Conservation (phyloP, 2,888 invertebrate genomes). For the Dendrolimus houi region DNA sequence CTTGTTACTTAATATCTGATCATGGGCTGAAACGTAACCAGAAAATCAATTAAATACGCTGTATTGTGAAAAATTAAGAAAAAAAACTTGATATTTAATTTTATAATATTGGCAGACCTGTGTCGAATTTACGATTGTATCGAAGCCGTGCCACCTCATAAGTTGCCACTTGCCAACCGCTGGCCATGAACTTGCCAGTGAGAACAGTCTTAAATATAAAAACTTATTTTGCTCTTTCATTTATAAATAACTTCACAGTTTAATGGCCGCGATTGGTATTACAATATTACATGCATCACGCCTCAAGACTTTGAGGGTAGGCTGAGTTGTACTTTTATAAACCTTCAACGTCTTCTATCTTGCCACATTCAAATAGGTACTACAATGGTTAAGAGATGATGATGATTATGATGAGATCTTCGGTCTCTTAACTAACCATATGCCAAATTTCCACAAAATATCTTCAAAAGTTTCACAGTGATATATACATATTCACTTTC, state of each 20-base stretch:
- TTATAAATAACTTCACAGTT: background rate
- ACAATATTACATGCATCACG: background rate
- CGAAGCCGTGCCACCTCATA: background rate
- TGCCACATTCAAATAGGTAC: no score
- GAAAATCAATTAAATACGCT: background rate
- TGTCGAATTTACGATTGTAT: background rate
- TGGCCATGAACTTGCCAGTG: background rate
- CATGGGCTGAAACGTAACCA: background rate
- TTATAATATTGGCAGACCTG: background rate
- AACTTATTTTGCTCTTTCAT: conserved; percentile 1
- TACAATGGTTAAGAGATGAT: no score
- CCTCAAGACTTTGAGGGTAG: background rate
- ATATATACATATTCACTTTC: no score
- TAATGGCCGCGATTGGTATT: background rate
- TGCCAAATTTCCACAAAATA: no score
- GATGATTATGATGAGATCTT: no score
- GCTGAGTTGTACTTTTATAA: background rate
- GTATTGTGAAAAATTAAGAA: background rate
- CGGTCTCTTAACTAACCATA: no score
- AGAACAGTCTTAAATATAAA: background rate
- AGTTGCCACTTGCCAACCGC: background rate
- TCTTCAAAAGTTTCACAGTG: no score
- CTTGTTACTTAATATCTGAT: background rate
- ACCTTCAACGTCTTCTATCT: no score
- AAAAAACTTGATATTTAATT: background rate